phyloP scores from a whole-genome alignment of 2,113 vertebrate species.

The Madoqua kirkii region DNA sequence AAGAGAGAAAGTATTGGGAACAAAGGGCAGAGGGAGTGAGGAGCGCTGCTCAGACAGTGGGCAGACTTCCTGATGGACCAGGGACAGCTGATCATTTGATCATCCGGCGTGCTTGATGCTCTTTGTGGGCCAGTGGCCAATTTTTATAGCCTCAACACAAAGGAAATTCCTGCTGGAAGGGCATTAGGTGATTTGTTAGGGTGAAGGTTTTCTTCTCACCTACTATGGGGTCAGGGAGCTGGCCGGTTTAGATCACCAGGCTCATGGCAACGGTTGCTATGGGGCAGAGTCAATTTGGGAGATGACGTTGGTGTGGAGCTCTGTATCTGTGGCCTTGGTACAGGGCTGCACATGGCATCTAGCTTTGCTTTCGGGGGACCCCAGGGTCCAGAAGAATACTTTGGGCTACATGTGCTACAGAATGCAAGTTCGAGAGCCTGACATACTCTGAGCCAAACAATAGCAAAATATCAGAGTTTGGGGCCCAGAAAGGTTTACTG shows the following conservation, averaged over 20 bases:
- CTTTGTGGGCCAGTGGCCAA: neutral
- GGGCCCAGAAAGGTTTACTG: neutral
- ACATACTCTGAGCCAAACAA: neutral
- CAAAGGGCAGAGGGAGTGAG: neutral
- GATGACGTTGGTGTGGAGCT: neutral
- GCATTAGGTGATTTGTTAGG: neutral
- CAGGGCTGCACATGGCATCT: neutral
- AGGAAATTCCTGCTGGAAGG: neutral
- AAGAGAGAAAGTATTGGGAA: neutral
- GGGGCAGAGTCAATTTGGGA: neutral
- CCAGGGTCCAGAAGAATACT: neutral
- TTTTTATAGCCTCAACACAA: neutral
- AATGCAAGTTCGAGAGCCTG: neutral
- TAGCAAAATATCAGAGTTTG: neutral
- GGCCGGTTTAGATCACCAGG: neutral
- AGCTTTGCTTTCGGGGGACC: neutral
- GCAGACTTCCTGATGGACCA: neutral
- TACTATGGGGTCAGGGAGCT: neutral
- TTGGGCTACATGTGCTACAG: neutral
- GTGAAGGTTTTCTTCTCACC: neutral
- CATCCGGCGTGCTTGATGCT: accelerated
- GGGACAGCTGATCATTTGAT: neutral
- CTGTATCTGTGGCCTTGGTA: neutral
- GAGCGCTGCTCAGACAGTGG: neutral
- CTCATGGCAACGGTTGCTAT: neutral